Base-by-base conservation (phyloP, 2,797 vertebrate species). In the Muscicapa striata region DNA sequence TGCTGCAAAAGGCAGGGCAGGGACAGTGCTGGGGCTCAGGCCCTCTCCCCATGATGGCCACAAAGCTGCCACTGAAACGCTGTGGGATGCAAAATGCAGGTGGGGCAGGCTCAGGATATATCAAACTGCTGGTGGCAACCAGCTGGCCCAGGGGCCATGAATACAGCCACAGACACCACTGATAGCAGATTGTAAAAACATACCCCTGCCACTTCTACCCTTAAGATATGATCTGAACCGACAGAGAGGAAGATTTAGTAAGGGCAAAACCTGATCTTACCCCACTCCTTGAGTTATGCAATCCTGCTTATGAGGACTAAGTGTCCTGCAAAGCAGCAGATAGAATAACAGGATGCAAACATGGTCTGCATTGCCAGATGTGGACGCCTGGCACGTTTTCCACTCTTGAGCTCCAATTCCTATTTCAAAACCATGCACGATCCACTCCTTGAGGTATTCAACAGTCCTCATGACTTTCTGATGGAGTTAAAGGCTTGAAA, bases 291-390 rank as follows among this genome's bases (percentile, higher is more conserved):
- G 6, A 92, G 66, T 97, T 94, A 89, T 5, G 6, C 66, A 95
- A 89, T 52, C 55, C 62, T 62, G 49, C 36, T 75, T 26, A 40
- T 6, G 57, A 83, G 87, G 58, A 94, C 92, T 61, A 36, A 77
- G 90, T 78, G 88, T 92, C 84, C 90, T 2, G 16, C 83, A 86
- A 91, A 89, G 51, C 52, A 85, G 52, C 57, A 93, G 87, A 91
- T 77, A 92, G 91, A 93, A 45, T 62, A 92, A 83, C 61, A 79
- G 27, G 22, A 36, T n/a, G 69, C 3, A 11, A 80, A 61, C 30
- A 23, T 0, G 46, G 57, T 62, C 69, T 46, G 46, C 75, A 54
- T 16, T 2, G 5, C 86, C 94, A 95, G 88, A 95, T 96, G 87
- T 88, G 95, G 82, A 94, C 0, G 21, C 51, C 86, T 96, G 90